Conservation (phyloP, 2,888 invertebrate species). For the Leptinotarsa tumamoca region DNA sequence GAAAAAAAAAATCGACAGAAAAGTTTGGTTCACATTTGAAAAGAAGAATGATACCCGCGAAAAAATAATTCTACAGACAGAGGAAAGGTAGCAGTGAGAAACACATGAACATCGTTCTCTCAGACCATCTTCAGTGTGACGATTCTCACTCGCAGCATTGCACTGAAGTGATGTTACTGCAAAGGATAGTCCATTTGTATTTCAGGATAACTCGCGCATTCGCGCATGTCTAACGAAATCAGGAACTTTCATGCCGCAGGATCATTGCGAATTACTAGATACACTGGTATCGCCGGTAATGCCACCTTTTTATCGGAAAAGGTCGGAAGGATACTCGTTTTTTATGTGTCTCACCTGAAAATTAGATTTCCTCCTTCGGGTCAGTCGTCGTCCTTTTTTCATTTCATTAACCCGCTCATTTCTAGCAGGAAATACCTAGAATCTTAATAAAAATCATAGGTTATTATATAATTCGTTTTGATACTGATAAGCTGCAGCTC, state of each 20-base stretch:
- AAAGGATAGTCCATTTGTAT: slow-evolving; percentile 40
- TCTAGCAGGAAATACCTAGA: background rate
- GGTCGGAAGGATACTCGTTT: slow-evolving; percentile 19
- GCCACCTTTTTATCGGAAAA: slow-evolving; percentile 3
- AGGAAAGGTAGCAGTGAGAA: slow-evolving; percentile 22
- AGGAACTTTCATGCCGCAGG: slow-evolving; percentile 47
- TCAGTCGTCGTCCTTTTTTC: slow-evolving; percentile 20
- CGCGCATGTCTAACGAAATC: slow-evolving; percentile 47
- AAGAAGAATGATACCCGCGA: background rate
- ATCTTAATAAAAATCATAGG: background rate
- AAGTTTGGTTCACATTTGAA: slow-evolving; percentile 29
- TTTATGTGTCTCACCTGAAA: slow-evolving; percentile 17
- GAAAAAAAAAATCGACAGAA: slow-evolving; percentile 29
- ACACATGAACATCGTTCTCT: slow-evolving; percentile 34
- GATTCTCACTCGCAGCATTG: slow-evolving; percentile 30
- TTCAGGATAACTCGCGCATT: slow-evolving; percentile 38
- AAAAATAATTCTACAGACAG: slow-evolving; percentile 15
- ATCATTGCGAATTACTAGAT: slow-evolving; percentile 41
- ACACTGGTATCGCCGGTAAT: slow-evolving; percentile 29
- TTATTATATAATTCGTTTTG: background rate
- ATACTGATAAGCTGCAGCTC: too few species aligned
- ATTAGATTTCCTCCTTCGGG: slow-evolving; percentile 22
- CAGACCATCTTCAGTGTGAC: slow-evolving; percentile 37
- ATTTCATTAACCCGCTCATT: background rate
- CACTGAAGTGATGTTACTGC: slow-evolving; percentile 36